A percentile compares a stretch with the other conserved stretches of the same genome.
phyloP scores from a whole-genome alignment of 2,888 invertebrate genomes.

The Drosophila cognata region DNA sequence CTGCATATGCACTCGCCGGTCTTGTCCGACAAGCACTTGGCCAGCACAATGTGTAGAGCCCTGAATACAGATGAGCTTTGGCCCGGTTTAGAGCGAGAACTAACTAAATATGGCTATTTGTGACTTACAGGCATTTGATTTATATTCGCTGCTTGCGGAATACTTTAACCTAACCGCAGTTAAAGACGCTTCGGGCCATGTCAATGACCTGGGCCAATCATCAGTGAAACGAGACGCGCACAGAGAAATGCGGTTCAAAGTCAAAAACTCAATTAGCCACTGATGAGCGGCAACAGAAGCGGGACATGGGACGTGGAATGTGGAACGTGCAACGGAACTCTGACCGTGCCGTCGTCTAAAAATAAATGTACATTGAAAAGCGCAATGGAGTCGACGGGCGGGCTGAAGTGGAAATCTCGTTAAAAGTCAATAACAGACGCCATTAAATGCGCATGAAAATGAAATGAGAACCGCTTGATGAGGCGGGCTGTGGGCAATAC shows the following conservation, averaged over 20 bases:
- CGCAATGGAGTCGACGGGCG: conserved; percentile 50
- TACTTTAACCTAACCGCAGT: conserved; percentile 46
- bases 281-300: conserved; percentile 20
- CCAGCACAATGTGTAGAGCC: conserved; percentile 34
- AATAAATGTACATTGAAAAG: conserved; percentile 45
- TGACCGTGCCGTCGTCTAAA: conserved; percentile 38
- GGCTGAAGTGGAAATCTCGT: conserved; percentile 74
- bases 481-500: conserved; percentile 23
- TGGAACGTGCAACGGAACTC: conserved; percentile 20
- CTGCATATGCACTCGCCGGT: conserved; percentile 55
- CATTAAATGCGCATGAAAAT: conserved; percentile 80
- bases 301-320: conserved; percentile 2
- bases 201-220: conserved; percentile 66
- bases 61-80: conserved; percentile 76
- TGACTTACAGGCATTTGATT: conserved; percentile 55
- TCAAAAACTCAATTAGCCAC: conserved; percentile 77
- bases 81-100: conserved; percentile 41
- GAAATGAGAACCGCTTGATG: conserved; percentile 70
- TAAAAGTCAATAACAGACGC: conserved; percentile 81
- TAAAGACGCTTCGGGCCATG: conserved; percentile 31
- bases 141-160: conserved; percentile 40
- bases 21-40: conserved; percentile 77
- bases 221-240: conserved; percentile 2
- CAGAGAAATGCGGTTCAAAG: conserved; percentile 64
- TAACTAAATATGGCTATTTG: conserved; percentile 54